Conservation (phyloP, 1,140 invertebrate genomes). For the Hycleus phaleratus region DNA sequence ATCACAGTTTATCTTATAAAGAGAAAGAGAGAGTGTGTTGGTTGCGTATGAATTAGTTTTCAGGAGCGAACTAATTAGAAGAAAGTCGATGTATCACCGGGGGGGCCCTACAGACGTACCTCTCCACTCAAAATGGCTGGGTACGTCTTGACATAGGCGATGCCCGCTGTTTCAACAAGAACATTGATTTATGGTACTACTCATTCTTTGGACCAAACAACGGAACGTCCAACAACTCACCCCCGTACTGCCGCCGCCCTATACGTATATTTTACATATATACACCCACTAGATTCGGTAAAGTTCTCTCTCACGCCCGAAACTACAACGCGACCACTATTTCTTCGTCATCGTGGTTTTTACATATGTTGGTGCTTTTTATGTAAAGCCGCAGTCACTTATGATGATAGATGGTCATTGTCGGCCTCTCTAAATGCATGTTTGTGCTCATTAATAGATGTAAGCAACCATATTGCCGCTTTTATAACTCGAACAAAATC, state of each 20-base stretch:
- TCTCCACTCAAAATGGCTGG: slow-evolving; percentile 24
- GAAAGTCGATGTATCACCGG: slow-evolving; percentile 18
- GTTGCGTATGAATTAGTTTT: slow-evolving; percentile 34
- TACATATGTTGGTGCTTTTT: slow-evolving; percentile 25
- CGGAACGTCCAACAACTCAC: too few relatives aligned
- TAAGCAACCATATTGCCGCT: neutral
- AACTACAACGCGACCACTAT: neutral
- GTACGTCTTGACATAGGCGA: slow-evolving; percentile 19
- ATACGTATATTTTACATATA: slow-evolving; percentile 17
- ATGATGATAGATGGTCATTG: slow-evolving; percentile 21
- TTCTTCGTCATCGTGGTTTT: slow-evolving; percentile 4
- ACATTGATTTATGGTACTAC: slow-evolving; percentile 25
- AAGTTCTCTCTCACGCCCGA: slow-evolving; percentile 20
- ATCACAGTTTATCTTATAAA: slow-evolving; percentile 32
- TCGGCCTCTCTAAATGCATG: slow-evolving; percentile 24
- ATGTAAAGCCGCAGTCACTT: slow-evolving; percentile 22
- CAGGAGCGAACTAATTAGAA: slow-evolving; percentile 31
- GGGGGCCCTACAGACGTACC: neutral
- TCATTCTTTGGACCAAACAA: slow-evolving; percentile 3
- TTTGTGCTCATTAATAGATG: slow-evolving; percentile 26
- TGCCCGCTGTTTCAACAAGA: slow-evolving; percentile 27
- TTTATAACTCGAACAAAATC: neutral
- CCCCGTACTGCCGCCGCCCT: neutral
- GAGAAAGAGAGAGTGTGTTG: slow-evolving; percentile 8
- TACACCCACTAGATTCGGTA: slow-evolving; percentile 26